Conservation (phyloP, 2,113 vertebrate species). For the Tringa solitaria region DNA sequence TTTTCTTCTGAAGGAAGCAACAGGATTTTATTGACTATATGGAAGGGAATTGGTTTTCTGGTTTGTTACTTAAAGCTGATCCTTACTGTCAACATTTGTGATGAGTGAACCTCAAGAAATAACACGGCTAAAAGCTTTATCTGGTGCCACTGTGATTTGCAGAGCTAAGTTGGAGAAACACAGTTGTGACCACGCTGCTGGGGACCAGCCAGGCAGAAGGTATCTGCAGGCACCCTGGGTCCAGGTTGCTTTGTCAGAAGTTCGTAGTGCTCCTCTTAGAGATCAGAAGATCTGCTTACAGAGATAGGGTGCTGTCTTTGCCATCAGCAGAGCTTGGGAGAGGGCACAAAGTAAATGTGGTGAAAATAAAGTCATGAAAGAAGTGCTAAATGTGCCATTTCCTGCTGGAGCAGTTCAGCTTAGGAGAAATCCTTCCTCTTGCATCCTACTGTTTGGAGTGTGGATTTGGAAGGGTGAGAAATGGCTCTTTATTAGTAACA, state of each 20-base stretch:
- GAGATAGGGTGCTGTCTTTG: neutral
- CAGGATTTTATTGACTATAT: neutral
- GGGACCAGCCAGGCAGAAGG: neutral
- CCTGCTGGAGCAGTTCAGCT: neutral
- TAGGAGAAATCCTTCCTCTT: neutral
- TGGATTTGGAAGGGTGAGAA: slow-evolving; percentile 38
- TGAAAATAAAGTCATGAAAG: neutral
- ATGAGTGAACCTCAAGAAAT: neutral
- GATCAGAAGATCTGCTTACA: neutral
- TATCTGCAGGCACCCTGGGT: neutral
- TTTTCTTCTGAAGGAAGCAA: neutral
- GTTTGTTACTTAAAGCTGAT: slow-evolving; percentile 12
- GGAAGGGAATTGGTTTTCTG: slow-evolving; percentile 23
- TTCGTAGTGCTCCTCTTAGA: neutral
- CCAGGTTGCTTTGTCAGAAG: neutral
- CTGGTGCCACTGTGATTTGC: neutral
- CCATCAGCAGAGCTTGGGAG: neutral
- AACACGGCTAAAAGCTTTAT: neutral
- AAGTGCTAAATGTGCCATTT: slow-evolving; percentile 32
- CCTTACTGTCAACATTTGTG: slow-evolving; percentile 27
- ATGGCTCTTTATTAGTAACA: neutral
- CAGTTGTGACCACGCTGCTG: fast-evolving
- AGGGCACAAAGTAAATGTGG: neutral
- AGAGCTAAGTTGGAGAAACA: neutral
- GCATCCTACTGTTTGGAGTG: slow-evolving; percentile 27